phyloP scores from a whole-genome alignment of 2,888 invertebrate genomes.

The Melieria omissa region DNA sequence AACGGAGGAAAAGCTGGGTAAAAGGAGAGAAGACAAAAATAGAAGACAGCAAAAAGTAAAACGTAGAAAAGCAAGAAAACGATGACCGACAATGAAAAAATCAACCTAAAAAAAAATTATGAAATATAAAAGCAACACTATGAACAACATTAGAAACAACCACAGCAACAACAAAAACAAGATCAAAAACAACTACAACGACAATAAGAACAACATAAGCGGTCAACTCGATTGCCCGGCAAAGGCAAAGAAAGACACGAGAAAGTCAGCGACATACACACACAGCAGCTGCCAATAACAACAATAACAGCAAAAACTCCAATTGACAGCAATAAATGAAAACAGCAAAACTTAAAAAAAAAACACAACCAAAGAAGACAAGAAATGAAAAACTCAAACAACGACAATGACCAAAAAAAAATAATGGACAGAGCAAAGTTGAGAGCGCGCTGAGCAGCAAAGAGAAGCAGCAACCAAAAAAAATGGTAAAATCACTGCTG shows the following conservation, averaged over 20 bases:
- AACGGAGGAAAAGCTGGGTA: not conserved
- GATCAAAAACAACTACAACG: conserved; percentile 30
- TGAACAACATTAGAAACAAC: conserved; percentile 1
- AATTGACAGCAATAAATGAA: not conserved
- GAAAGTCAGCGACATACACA: not conserved
- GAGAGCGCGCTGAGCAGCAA: too few relatives aligned
- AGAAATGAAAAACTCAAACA: too few relatives aligned
- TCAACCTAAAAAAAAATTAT: too few relatives aligned
- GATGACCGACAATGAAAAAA: not conserved
- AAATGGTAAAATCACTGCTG: conserved; percentile 3
- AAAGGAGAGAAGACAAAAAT: conserved; percentile 13
- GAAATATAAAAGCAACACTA: not conserved
- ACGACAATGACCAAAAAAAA: too few relatives aligned
- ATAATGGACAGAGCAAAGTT: too few relatives aligned
- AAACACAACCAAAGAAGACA: too few relatives aligned
- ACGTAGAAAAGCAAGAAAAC: conserved; percentile 1
- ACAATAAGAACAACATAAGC: conserved; percentile 8
- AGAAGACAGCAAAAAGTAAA: conserved; percentile 16
- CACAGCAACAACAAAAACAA: not conserved
- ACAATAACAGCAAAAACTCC: conserved; percentile 19
- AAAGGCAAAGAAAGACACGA: conserved; percentile 1
- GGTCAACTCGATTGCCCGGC: not conserved
- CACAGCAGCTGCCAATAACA: not conserved
- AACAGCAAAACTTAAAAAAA: too few relatives aligned
- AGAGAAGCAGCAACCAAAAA: too few relatives aligned